A percentile compares a stretch with the other conserved stretches of the same genome.
Evolutionary conservation across 53 echinoderm and acorn worm genomes (phyloP).

Genomic region (Holothuria scabra): DNA sequence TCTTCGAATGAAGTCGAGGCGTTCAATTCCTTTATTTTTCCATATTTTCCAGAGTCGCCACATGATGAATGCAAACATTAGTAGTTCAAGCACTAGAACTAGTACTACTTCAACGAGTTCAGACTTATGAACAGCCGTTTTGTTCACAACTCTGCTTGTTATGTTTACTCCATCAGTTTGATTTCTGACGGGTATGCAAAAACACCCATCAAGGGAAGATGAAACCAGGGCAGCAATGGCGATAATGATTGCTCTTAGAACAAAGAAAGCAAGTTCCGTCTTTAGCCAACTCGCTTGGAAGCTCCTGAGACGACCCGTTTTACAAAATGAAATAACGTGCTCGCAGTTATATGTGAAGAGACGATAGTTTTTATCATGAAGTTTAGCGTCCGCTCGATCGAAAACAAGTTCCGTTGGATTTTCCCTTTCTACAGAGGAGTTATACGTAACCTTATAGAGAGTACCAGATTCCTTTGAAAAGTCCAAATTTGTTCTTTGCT

Average conservation of each 20-base stretch:
- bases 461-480: slow-evolving; percentile 10
- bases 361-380: slow-evolving; percentile 9
- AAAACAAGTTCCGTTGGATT: slow-evolving; percentile 16
- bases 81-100: background rate
- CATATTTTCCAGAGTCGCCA: slow-evolving; percentile 1
- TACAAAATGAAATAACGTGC: slow-evolving; percentile 8
- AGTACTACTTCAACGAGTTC: background rate
- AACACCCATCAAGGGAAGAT: no score
- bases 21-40: background rate
- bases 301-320: slow-evolving; percentile 9
- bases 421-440: background rate
- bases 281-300: slow-evolving; percentile 29
- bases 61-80: background rate
- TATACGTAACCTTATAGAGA: slow-evolving; percentile 22
- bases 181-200: no score
- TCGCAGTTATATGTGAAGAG: slow-evolving; percentile 34
- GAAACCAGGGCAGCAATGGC: background rate
- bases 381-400: slow-evolving; percentile 30
- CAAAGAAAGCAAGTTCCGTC: background rate
- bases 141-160: no score
- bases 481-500: background rate
- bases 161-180: no score
- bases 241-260: slow-evolving; percentile 5
- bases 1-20: background rate
- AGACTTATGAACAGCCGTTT: background rate